phyloP scores from a whole-genome alignment of 2,797 vertebrate genomes.

The Thamnophis elegans region DNA sequence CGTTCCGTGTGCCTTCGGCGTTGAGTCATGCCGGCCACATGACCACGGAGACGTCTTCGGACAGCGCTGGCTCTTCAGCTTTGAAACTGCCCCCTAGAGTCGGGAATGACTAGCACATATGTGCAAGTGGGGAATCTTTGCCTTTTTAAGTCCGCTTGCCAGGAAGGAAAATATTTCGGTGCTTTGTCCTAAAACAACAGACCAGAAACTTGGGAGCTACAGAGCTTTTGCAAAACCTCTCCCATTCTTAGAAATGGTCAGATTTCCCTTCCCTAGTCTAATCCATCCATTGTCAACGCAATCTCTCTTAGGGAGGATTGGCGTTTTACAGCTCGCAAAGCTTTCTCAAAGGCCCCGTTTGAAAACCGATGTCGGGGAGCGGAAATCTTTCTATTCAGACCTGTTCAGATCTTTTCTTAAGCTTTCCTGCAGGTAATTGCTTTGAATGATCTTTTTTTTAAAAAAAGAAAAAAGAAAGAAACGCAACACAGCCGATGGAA shows the following conservation, averaged over 20 bases:
- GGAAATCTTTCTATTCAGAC: conserved; percentile 28
- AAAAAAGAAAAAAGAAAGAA: neutral
- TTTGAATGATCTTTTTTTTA: neutral
- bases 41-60: too few species aligned
- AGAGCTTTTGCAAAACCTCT: neutral
- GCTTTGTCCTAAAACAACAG: neutral
- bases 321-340: neutral
- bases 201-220: neutral
- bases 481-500: neutral
- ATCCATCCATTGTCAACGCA: conserved; percentile 3
- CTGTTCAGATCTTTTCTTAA: conserved; percentile 9
- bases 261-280: neutral
- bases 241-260: neutral
- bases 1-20: too few species aligned
- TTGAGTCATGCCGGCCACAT: too few species aligned
- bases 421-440: conserved; percentile 16
- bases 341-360: neutral
- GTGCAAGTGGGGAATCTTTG: too few species aligned
- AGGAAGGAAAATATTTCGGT: neutral
- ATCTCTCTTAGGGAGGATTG: conserved; percentile 19
- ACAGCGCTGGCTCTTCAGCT: too few species aligned
- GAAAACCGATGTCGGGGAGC: neutral
- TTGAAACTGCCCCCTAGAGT: too few species aligned
- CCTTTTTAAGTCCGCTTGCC: neutral
- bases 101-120: too few species aligned